Evolutionary conservation across 2,113 vertebrate species (phyloP).

Genomic region (Anhinga anhinga): DNA sequence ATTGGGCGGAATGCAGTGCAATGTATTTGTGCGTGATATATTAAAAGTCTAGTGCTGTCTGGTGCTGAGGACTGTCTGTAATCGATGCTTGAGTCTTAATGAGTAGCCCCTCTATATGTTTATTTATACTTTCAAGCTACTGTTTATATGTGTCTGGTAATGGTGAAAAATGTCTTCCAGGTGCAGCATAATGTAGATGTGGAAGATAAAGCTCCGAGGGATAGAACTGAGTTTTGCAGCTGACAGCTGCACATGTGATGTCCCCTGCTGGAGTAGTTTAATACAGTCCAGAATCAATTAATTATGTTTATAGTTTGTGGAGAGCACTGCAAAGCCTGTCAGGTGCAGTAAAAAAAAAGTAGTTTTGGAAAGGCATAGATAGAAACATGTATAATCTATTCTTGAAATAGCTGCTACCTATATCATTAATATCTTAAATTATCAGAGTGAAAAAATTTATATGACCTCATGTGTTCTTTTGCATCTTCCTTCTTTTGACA

Average conservation of each 20-base stretch:
- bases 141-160: conserved; percentile 17
- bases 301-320: background rate
- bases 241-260: conserved; percentile 49
- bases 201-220: conserved; percentile 16
- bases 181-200: conserved; percentile 27
- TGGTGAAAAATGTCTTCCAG: conserved; percentile 54
- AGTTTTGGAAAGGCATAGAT: background rate
- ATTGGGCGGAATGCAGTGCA: background rate
- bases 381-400: background rate
- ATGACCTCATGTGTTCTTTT: background rate
- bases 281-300: conserved; percentile 40
- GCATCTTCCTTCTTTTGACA: background rate
- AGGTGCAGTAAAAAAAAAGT: background rate
- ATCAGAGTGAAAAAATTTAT: background rate
- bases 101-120: conserved; percentile 12
- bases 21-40: background rate
- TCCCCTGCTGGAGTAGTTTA: conserved; percentile 23
- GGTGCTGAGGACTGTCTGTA: background rate
- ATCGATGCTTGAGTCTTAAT: background rate
- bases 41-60: background rate
- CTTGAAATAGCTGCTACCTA: background rate
- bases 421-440: background rate
- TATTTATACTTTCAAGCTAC: conserved; percentile 23
- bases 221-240: background rate
- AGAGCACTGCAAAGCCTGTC: background rate